These are phyloP conservation scores for Heteromyza rotundicornis DNA, from an alignment of 2,888 invertebrate genomes.

Conservation along the genomic window DNA sequence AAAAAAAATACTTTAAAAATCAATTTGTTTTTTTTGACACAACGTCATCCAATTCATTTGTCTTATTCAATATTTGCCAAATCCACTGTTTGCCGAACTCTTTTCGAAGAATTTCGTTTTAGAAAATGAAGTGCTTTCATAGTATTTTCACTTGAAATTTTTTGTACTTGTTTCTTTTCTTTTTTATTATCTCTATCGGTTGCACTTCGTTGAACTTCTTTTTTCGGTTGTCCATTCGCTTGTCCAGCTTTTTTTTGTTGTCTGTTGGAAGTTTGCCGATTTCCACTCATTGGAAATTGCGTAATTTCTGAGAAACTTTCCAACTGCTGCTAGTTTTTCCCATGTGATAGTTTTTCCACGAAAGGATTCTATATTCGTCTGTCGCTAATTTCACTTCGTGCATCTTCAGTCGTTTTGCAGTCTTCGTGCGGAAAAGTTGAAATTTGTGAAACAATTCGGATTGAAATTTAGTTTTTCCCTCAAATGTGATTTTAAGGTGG, in stretches of 20 bases:
- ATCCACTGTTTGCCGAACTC: too few species aligned
- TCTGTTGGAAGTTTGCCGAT: constrained; percentile 38
- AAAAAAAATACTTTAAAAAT: too few species aligned
- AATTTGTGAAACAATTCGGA: not conserved
- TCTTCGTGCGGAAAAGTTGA: constrained; percentile 34
- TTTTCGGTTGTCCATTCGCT: not conserved
- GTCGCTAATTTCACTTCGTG: constrained; percentile 21
- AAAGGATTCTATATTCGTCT: not conserved
- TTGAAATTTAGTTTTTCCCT: not conserved
- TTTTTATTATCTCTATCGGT: too few species aligned
- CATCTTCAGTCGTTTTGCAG: constrained; percentile 34
- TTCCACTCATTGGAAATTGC: constrained; percentile 45
- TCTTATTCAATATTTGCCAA: too few species aligned
- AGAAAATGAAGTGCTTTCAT: too few species aligned
- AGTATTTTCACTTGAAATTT: too few species aligned
- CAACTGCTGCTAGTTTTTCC: constrained; percentile 29
- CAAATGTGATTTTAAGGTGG: too few species aligned
- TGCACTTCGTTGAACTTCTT: constrained; percentile 11
- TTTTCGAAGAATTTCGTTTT: too few species aligned
- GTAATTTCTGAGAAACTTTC: constrained; percentile 43
- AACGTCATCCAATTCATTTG: too few species aligned
- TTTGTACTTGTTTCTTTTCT: too few species aligned
- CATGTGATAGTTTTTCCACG: not conserved
- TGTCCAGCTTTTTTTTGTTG: not conserved
- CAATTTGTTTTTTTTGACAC: too few species aligned